These are phyloP conservation scores for Quadroppia sp. DNA, from an alignment of 2,888 invertebrate species.

Conservation along the genomic window DNA sequence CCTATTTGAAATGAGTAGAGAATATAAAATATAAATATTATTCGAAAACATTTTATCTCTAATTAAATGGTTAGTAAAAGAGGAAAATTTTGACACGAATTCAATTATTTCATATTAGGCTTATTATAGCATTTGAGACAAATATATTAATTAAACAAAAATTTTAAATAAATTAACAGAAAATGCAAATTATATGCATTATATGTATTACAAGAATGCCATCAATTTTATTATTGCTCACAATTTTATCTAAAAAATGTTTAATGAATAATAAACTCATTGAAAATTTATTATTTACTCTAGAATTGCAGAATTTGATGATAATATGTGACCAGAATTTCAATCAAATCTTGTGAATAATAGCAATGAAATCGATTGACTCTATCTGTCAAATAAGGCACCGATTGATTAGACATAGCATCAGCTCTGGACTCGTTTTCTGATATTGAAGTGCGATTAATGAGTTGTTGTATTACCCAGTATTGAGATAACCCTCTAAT, in stretches of 20 bases:
- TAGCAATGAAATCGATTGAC: background rate
- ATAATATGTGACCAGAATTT: background rate
- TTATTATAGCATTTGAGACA: background rate
- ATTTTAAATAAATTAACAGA: background rate
- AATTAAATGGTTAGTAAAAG: background rate
- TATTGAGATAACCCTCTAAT: background rate
- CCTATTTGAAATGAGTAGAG: too few species aligned
- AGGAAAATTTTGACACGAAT: background rate
- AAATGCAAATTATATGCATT: background rate
- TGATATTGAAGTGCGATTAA: background rate
- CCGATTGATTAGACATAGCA: background rate
- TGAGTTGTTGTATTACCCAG: background rate
- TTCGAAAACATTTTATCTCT: background rate
- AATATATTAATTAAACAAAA: background rate
- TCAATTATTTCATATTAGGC: background rate
- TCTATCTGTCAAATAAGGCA: background rate
- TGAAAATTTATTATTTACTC: background rate
- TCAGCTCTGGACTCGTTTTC: background rate
- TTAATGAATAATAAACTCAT: background rate
- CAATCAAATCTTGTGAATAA: constrained; percentile 7
- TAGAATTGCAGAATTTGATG: background rate
- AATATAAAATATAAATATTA: too few species aligned
- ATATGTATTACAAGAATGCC: too few species aligned
- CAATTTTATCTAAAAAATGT: background rate
- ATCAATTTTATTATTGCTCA: background rate